These are phyloP conservation scores for Enteromius unitaeniatus DNA, from an alignment of 2,797 vertebrate species.

Conservation along the genomic window DNA sequence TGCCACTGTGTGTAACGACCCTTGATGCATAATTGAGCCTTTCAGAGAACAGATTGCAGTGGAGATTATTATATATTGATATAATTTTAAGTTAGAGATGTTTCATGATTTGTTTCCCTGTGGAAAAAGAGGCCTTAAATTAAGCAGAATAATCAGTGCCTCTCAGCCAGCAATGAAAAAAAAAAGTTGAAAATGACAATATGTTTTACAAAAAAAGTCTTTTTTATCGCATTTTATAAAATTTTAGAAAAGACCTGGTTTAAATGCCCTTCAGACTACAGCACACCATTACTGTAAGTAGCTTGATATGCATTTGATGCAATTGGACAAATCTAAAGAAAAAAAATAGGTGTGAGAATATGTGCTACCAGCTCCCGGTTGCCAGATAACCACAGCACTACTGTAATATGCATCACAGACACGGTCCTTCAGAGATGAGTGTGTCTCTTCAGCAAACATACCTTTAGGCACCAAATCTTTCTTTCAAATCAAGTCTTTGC, in stretches of 20 bases:
- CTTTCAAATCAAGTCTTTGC: not conserved
- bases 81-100: constrained; percentile 49
- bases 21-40: constrained; percentile 49
- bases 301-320: not conserved
- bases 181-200: not conserved
- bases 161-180: not conserved
- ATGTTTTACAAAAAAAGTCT: not conserved
- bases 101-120: constrained; percentile 54
- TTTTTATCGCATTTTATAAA: not conserved
- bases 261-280: not conserved
- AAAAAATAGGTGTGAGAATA: not conserved
- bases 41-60: constrained; percentile 44
- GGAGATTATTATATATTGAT: constrained; percentile 63
- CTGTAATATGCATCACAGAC: not conserved
- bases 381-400: not conserved
- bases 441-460: not conserved
- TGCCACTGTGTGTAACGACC: constrained; percentile 19
- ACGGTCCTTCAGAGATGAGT: not conserved
- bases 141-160: constrained; percentile 37
- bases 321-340: not conserved
- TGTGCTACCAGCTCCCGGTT: not conserved
- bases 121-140: constrained; percentile 27
- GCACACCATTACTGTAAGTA: not conserved
- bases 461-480: not conserved
- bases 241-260: not conserved